Base-by-base conservation (phyloP, 53 echinoderm and acorn worm species). In the Zoroaster sp. region DNA sequence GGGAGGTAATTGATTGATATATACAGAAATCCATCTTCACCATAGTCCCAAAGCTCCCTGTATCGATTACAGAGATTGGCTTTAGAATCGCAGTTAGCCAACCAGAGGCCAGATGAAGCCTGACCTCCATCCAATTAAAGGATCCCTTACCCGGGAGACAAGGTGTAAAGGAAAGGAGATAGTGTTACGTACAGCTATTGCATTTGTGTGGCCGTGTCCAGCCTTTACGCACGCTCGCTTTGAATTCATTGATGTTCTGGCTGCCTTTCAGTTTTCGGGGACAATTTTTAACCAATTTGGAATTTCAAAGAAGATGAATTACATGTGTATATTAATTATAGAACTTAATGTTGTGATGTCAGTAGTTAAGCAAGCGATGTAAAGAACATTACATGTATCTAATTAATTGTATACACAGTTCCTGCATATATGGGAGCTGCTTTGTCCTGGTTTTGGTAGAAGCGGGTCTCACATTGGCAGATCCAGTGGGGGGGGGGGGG, bases 111-210 rank as follows among this genome's bases (percentile, higher is more conserved):
- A 78, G 78, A 78, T 34, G 17, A 38, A n/a, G 20, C n/a, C 59
- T 54, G 46, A 34, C 55, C 63, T 78, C 55, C 78, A 78, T 78
- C 78, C 55, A 78, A 54, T 78, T 78, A 59, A 59, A 37, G 35
- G 63, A 59, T 59, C 63, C 25, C 14, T 78, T 59, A 78, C 78
- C 39, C 20, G 38, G 37, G 18, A 53, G 36, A 38, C 33, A 54
- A 35, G 54, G 54, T 54, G 54, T 14, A n/a, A 78, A 55, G n/a
- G n/a, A 12, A 20, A n/a, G 63, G 63, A 21, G 78, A 78, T 78
- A 63, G 11, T 55, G 28, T 78, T 78, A 54, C 78, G 36, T 36
- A 18, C 55, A 54, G 17, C n/a, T 20, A 6, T 35, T 41, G 40
- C 46, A 34, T 77, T 77, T 77, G 77, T 77, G 34, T 36, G 30